A percentile compares a stretch with the other conserved stretches of the same genome.
phyloP scores from a whole-genome alignment of 2,888 invertebrate species.

The Lampropteryx suffumata region DNA sequence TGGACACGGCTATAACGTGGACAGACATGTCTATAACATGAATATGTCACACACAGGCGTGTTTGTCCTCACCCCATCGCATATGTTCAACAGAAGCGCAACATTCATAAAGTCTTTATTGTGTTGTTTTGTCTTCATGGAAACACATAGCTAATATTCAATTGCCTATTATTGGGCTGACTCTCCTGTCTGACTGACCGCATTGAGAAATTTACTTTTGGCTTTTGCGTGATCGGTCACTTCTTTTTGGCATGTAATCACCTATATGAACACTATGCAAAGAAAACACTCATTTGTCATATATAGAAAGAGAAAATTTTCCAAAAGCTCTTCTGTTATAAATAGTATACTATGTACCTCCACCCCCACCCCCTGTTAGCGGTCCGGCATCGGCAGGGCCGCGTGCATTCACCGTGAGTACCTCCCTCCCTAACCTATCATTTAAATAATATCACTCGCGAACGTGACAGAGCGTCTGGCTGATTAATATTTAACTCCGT shows the following conservation, averaged over 20 bases:
- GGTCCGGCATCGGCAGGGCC: constrained; percentile 6
- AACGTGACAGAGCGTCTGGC: constrained; percentile 18
- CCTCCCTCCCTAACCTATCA: constrained; percentile 30
- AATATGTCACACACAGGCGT: constrained; percentile 26
- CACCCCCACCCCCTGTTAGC: constrained; percentile 7
- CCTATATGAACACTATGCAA: too few relatives aligned
- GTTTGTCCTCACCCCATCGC: constrained; percentile 1
- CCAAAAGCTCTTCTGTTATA: constrained; percentile 1
- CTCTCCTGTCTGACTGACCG: too few relatives aligned
- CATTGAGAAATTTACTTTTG: too few relatives aligned
- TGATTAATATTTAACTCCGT: constrained; percentile 23
- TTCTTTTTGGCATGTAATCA: too few relatives aligned
- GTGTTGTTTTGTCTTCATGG: too few relatives aligned
- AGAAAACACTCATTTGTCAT: too few relatives aligned
- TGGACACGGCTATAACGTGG: constrained; percentile 15
- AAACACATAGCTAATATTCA: too few relatives aligned
- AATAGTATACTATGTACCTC: background rate
- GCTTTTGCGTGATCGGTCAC: too few relatives aligned
- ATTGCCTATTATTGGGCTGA: too few relatives aligned
- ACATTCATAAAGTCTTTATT: too few relatives aligned
- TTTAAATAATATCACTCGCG: constrained; percentile 30
- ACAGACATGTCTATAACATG: constrained; percentile 21
- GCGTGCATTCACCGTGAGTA: constrained; percentile 31
- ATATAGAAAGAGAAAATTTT: too few relatives aligned
- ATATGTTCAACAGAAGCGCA: constrained; percentile 4